Evolutionary conservation across 2,113 vertebrate genomes (phyloP).

Genomic region (Crotalus viridis): DNA sequence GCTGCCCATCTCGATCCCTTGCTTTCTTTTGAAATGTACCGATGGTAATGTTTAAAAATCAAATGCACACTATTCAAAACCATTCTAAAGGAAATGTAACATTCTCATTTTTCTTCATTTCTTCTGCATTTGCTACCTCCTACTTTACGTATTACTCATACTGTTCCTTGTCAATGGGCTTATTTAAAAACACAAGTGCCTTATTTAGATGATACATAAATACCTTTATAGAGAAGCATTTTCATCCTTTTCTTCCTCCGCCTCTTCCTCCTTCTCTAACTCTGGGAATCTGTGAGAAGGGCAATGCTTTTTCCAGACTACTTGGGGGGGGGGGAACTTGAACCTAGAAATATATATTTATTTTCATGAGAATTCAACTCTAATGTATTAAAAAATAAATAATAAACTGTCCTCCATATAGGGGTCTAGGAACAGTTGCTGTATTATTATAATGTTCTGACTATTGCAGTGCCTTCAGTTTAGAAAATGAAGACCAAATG

Average conservation of each 20-base stretch:
- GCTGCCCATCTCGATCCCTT: not conserved
- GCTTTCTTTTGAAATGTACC: not conserved
- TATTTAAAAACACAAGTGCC: slow-evolving; percentile 22
- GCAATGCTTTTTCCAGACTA: not conserved
- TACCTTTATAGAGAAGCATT: not conserved
- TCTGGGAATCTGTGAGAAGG: not conserved
- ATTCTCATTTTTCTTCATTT: not conserved
- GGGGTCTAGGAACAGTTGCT: not conserved
- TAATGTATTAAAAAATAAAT: not conserved
- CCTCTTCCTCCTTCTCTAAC: not conserved
- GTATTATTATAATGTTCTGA: not conserved
- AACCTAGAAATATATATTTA: not conserved
- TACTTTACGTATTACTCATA: not conserved
- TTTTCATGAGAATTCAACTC: not conserved
- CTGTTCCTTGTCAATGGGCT: not conserved
- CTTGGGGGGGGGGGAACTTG: not conserved
- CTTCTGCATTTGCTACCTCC: not conserved
- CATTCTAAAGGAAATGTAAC: not conserved
- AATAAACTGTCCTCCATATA: not conserved
- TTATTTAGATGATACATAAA: not conserved
- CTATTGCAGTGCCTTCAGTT: not conserved
- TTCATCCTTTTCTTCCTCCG: not conserved
- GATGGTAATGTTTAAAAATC: not conserved
- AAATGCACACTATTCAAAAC: not conserved
- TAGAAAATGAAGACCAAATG: not conserved